Percentiles rank a stretch among this genome's conserved stretches.
Evolutionary conservation across 2,113 vertebrate genomes (phyloP).

Genomic region (Taxidea taxus): DNA sequence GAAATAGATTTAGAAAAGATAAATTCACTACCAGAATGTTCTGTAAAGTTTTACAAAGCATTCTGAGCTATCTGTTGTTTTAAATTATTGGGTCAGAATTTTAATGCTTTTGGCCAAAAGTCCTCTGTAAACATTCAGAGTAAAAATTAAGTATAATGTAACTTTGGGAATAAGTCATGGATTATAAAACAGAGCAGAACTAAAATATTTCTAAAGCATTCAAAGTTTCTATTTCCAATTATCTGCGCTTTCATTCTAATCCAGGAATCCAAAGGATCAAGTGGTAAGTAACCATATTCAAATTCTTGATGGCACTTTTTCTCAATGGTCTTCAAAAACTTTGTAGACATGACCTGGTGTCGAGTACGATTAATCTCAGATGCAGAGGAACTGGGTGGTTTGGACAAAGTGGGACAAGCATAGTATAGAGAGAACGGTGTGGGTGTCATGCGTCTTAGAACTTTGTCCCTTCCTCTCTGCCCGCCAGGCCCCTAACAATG

Average conservation of each 20-base stretch:
- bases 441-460: background rate
- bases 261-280: background rate
- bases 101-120: conserved; percentile 39
- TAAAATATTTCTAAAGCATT: conserved; percentile 40
- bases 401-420: background rate
- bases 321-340: background rate
- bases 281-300: background rate
- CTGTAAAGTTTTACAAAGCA: conserved; percentile 9
- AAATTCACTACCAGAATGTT: conserved; percentile 32
- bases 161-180: conserved; percentile 2
- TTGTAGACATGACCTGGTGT: background rate
- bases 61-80: conserved; percentile 48
- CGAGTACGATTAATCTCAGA: background rate
- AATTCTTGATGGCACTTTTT: background rate
- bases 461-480: background rate
- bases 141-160: conserved; percentile 46
- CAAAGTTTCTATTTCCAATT: background rate
- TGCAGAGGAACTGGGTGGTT: background rate
- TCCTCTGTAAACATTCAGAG: conserved; percentile 38
- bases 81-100: conserved; percentile 32
- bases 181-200: conserved; percentile 20
- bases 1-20: conserved; percentile 46
- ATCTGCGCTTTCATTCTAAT: conserved; percentile 12
- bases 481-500: background rate
- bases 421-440: background rate